Base-by-base conservation (phyloP, 1,140 invertebrate species). In the Acromyrmex charruanus region DNA sequence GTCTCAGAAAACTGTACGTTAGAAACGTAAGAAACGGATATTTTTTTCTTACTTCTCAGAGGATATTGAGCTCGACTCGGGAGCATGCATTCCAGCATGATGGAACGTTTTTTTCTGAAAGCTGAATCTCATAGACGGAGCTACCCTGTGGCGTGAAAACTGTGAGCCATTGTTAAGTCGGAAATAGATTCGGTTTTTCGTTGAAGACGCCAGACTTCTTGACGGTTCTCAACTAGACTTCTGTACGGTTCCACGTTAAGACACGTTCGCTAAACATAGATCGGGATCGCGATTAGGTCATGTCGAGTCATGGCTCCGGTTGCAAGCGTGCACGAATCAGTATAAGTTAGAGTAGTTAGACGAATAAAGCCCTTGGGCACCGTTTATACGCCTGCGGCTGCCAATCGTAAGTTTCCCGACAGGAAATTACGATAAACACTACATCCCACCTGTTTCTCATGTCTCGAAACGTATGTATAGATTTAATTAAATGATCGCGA, bases 151-250 rank as follows among this genome's bases (percentile, higher is more conserved):
- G 77, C 90, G 89, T 91, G 92, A 89, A 94, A 94, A 94, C 91
- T 92, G 93, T 92, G 91, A 90, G 31, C 92, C 91, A 94, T 94
- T 94, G 94, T 94, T 94, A 86, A 91, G 90, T 92, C 87, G 71
- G 88, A 89, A 94, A 94, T 94, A 94, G 92, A 94, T 94, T 93
- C 71, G 85, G 86, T 39, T 92, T 85, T 75, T 61, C 88, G 87
- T 85, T 59, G 59, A 35, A 77, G 85, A 87, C 61, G 82, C 85
- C 74, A 77, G 18, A 39, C 80, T 61, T 39, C 25, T 39, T 51
- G 58, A n/a, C 61, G 59, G 58, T 82, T 77, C 77, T 81, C 85
- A 87, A 71, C 71, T 0, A 21, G 21, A 21, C 21, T 21, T 21
- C 21, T 35, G 55, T 31, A 49, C 25, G 31, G 25, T 68, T 49